These are phyloP conservation scores for Pachycephus smyrnensis DNA, from an alignment of 2,888 invertebrate species.

Conservation along the genomic window DNA sequence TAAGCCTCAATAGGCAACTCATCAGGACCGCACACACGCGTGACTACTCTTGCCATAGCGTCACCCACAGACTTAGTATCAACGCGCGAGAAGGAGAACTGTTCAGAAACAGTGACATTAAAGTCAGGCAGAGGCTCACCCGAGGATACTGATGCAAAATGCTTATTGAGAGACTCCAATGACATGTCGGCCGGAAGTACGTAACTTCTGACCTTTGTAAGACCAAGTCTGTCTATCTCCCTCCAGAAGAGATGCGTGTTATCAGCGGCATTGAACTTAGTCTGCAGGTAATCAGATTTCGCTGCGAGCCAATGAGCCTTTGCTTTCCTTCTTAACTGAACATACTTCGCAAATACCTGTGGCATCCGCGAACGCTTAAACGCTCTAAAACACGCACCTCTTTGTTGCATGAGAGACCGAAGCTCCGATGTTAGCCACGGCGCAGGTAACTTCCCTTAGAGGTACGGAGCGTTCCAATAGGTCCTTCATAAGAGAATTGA, in stretches of 20 bases:
- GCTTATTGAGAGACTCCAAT: neutral
- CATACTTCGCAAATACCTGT: neutral
- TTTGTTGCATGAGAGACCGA: neutral
- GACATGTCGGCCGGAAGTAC: neutral
- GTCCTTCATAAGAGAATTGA: no score
- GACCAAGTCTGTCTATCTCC: slow-evolving; percentile 1
- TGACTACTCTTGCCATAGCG: neutral
- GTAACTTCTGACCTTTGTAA: neutral
- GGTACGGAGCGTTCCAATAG: no score
- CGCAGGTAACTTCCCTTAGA: no score
- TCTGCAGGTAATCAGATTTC: neutral
- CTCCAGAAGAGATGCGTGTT: neutral
- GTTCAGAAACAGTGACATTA: no score
- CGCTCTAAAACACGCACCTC: neutral
- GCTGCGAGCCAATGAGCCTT: neutral
- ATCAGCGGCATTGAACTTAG: neutral
- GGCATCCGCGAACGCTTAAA: neutral
- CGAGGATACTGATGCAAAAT: slow-evolving; percentile 1
- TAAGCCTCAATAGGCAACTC: no score
- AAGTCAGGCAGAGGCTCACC: neutral
- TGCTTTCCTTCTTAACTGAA: neutral
- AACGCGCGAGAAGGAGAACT: neutral
- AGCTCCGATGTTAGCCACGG: neutral
- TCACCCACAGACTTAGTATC: neutral
- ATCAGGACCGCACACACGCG: neutral